Conservation (phyloP, 2,797 vertebrate genomes). For the Chloroceryle inda region DNA sequence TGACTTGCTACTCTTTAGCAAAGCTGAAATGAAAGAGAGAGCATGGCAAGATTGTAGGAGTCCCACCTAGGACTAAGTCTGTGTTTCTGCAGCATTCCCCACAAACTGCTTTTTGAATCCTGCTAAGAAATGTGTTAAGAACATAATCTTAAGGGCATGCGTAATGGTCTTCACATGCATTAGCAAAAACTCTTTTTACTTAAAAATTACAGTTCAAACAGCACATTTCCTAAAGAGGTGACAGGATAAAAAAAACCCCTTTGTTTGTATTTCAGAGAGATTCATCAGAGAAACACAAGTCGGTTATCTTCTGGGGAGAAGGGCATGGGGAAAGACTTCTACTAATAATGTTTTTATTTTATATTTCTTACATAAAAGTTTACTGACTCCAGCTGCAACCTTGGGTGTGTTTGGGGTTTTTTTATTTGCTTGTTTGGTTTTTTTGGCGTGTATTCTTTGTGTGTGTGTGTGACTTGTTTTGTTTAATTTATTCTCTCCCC, state of each 20-base stretch:
- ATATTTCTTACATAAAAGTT: not conserved
- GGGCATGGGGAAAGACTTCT: not conserved
- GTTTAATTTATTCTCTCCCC: not conserved
- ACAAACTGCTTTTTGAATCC: not conserved
- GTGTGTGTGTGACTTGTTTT: not conserved
- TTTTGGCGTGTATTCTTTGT: too few relatives aligned
- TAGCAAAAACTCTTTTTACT: not conserved
- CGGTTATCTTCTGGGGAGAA: not conserved
- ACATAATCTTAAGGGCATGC: not conserved
- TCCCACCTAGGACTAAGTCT: not conserved
- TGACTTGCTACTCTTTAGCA: not conserved
- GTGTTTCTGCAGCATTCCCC: not conserved
- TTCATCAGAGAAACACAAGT: not conserved
- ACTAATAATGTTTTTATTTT: not conserved
- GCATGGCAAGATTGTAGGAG: not conserved
- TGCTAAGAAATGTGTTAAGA: not conserved
- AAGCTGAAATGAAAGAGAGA: not conserved
- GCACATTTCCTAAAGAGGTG: not conserved
- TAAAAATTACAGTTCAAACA: not conserved
- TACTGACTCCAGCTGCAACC: not conserved
- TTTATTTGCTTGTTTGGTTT: not conserved
- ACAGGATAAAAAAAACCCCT: not conserved
- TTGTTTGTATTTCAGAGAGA: not conserved
- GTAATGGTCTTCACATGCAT: not conserved
- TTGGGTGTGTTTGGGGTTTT: not conserved